A percentile compares a stretch with the other conserved stretches of the same genome.
Conservation (phyloP, 35 echinoderm and acorn worm genomes). For the Hemicentrotus pulcherrimus region DNA sequence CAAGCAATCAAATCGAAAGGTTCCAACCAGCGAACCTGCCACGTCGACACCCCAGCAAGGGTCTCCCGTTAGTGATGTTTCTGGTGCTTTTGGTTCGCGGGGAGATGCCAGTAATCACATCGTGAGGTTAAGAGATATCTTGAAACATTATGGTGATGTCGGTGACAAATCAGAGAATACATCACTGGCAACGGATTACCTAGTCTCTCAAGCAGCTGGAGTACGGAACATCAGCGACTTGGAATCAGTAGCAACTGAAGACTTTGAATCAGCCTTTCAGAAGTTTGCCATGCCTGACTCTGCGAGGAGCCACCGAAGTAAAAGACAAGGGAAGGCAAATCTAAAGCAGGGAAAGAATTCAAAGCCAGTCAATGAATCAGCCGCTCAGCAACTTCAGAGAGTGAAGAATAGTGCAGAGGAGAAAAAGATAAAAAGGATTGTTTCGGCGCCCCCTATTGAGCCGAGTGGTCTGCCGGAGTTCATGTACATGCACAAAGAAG, state of each 20-base stretch:
- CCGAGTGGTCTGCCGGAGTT: slow-evolving; percentile 83
- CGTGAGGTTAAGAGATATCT: slow-evolving; percentile 25
- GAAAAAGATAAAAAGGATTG: slow-evolving; percentile 35
- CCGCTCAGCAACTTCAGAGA: background rate
- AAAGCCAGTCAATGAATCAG: background rate
- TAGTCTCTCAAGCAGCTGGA: slow-evolving; percentile 16
- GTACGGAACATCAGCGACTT: slow-evolving; percentile 39
- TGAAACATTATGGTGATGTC: background rate
- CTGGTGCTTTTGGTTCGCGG: background rate
- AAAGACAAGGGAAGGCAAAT: slow-evolving; percentile 12
- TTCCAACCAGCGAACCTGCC: background rate
- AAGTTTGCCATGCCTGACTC: background rate
- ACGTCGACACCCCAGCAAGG: background rate
- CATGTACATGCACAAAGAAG: slow-evolving; percentile 83
- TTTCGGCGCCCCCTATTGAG: slow-evolving; percentile 24
- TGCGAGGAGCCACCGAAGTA: background rate
- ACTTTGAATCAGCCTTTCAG: slow-evolving; percentile 73
- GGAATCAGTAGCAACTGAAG: slow-evolving; percentile 84
- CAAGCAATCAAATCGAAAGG: slow-evolving; percentile 10
- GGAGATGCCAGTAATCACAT: background rate
- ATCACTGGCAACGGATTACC: background rate
- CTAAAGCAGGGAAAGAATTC: background rate
- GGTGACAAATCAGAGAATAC: background rate
- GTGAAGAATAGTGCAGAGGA: background rate
- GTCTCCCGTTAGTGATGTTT: background rate